Base-by-base conservation (phyloP, 2,888 invertebrate species). In the Andrena praecox region DNA sequence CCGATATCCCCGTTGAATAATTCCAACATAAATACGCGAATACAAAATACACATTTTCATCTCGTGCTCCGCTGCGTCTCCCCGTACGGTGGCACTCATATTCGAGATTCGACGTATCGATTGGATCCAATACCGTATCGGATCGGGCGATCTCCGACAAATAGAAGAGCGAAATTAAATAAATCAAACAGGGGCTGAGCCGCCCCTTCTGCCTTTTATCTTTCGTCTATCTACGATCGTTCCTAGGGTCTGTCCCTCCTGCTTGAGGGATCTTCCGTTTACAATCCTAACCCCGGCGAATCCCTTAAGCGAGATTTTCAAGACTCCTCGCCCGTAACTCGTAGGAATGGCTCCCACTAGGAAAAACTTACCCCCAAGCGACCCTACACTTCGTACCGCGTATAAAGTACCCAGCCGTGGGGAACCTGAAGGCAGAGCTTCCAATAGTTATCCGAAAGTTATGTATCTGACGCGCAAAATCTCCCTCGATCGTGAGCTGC, bases 141-240 rank as follows among this genome's bases (percentile, higher is more conserved):
- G 50, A 54, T 52, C 52, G 73, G 67, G 59, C 83, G 85, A 89
- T 89, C 89, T 86, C 77, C 80, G 80, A 87, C 88, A 90, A 91
- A 91, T 89, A 88, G 85, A 84, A 76, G 84, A 87, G 84, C 85
- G 85, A 91, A 91, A 92, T 92, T 92, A 90, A 91, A 92, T 92
- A 91, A 92, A 92, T 92, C 91, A 90, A 90, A 88, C 4, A 62
- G 84, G 74, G 80, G 71, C 29, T 48, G 76, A 60, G 72, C 76
- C 69, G 76, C 80, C 81, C 88, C 74, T 67, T 84, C 78, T 79
- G 77, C 82, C 85, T 81, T 85, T 87, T 89, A 91, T 92, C 90
- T 90, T 84, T 74, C 82, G 82, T 83, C 86, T 85, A 90, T 90
- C 90, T 89, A 88, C 89, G 89, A 89, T 87, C 85, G 77, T 89